Conservation (phyloP, 2,888 invertebrate genomes). For the Limenitis camilla region DNA sequence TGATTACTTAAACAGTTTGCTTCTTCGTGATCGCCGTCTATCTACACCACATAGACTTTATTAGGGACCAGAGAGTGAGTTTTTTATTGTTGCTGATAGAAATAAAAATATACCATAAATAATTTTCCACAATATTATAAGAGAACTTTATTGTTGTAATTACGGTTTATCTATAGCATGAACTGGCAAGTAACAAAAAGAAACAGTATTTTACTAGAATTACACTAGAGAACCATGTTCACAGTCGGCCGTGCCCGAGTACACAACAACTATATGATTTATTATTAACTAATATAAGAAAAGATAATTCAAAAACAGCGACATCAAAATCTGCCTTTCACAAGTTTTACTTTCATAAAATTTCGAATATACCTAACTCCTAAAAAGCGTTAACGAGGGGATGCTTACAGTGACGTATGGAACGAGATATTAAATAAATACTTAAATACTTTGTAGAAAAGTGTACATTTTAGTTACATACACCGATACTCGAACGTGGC, state of each 20-base stretch:
- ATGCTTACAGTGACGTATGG: slow-evolving; percentile 39
- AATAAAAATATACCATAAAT: no score
- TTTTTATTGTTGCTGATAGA: no score
- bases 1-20: no score
- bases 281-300: slow-evolving; percentile 39
- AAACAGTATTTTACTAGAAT: slow-evolving; percentile 63
- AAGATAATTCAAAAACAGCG: slow-evolving; percentile 43
- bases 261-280: slow-evolving; percentile 41
- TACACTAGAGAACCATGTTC: slow-evolving; percentile 66
- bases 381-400: slow-evolving; percentile 54
- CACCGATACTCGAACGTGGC: slow-evolving; percentile 37
- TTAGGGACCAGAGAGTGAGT: no score
- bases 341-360: slow-evolving; percentile 42
- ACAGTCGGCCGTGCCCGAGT: slow-evolving; percentile 54
- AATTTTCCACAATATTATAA: slow-evolving; percentile 43
- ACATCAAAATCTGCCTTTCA: slow-evolving; percentile 45
- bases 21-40: no score
- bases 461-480: slow-evolving; percentile 33
- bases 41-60: no score
- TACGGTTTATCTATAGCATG: slow-evolving; percentile 73
- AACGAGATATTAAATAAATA: slow-evolving; percentile 37
- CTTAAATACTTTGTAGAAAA: slow-evolving; percentile 41
- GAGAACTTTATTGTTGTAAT: slow-evolving; percentile 74
- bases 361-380: slow-evolving; percentile 50
- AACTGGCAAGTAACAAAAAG: slow-evolving; percentile 71